Evolutionary conservation across 1,140 invertebrate genomes (phyloP), one percentile per base, ranked within the genome.

Genomic region (Calycopis cecrops): DNA sequence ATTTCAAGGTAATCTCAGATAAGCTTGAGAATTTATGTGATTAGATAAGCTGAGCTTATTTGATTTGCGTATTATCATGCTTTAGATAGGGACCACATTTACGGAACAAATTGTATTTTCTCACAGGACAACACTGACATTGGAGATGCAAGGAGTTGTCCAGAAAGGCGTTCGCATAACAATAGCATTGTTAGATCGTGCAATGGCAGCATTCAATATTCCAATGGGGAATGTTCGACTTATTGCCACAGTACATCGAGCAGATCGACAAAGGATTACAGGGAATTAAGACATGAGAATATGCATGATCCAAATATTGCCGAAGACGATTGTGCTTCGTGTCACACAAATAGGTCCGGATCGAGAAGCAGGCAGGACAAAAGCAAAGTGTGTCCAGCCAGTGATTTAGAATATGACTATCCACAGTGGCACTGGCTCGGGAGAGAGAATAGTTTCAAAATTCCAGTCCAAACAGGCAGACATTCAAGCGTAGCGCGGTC

Each of bases 401-500:
- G 59, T 77, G 84, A 87, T 75, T 81, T 87, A 76, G 84, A 87
- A 63, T 87, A 87, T 59, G 84, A 87, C 69, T 87, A 87, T 59
- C 84, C 84, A 9, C 84, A 87, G 58, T 87, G 84, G 84, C 84
- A 87, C 58, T 87, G 84, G 84, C 60, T 87, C 12, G 84, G 84
- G 8, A 75, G 81, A 50, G 84, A 87, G 73, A 87, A 87, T 71
- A 87, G 84, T 73, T 87, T 87, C 73, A 87, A 85, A 79, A 87
- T 85, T 72, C 81, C 84, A 60, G 79, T 85, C 69, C 79, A 78
- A 67, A 66, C 73, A 52, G 69, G 73, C 54, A 77, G 79, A 72
- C 78, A 82, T 73, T 81, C 82, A 67, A 83, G 76, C 62, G 72
- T 76, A 53, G 73, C 71, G 64, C 74, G 76, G 65, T 84, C 81